A percentile compares a stretch with the other conserved stretches of the same genome.
phyloP scores from a whole-genome alignment of 2,797 vertebrate species.

The Thamnophis elegans region DNA sequence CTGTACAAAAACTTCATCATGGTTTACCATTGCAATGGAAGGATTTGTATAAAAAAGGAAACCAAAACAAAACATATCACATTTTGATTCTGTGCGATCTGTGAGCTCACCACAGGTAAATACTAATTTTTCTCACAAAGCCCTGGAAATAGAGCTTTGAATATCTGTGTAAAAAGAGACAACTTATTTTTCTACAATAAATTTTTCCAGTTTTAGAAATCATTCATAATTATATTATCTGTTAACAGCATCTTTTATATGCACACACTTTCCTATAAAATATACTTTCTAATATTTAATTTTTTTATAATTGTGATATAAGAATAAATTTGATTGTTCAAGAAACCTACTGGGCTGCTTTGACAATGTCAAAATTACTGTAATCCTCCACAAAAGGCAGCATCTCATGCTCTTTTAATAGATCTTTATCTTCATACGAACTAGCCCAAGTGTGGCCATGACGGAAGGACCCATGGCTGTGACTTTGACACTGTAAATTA shows the following conservation, averaged over 20 bases:
- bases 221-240: not conserved
- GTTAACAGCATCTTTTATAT: not conserved
- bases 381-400: conserved; percentile 80
- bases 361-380: conserved; percentile 90
- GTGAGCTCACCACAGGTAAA: not conserved
- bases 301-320: not conserved
- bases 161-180: not conserved
- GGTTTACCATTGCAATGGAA: not conserved
- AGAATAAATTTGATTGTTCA: not conserved
- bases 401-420: conserved; percentile 74
- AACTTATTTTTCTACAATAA: not conserved
- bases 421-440: conserved; percentile 55
- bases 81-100: not conserved
- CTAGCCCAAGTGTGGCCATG: conserved; percentile 28
- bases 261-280: not conserved
- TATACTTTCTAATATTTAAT: not conserved
- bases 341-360: conserved; percentile 89
- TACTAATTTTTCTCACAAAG: not conserved
- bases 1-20: not conserved
- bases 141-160: not conserved
- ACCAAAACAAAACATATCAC: not conserved
- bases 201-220: not conserved
- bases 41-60: not conserved
- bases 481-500: conserved; percentile 68
- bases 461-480: conserved; percentile 61